Evolutionary conservation across 2,888 invertebrate species (phyloP).

Genomic region (Spisula subtruncata): DNA sequence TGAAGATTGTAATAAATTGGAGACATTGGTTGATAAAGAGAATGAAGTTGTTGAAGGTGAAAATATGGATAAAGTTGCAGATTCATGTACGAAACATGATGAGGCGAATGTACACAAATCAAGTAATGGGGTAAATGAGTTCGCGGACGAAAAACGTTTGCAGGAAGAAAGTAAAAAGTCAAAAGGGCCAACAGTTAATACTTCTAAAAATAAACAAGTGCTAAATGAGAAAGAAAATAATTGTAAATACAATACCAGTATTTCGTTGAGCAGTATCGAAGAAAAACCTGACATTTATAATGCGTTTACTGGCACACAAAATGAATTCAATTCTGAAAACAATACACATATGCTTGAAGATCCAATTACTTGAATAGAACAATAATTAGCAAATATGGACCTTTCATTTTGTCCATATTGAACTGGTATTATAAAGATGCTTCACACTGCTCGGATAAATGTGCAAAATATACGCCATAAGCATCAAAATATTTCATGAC

Average conservation of each 20-base stretch:
- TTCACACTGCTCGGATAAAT: too few relatives aligned
- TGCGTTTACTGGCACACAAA: background rate
- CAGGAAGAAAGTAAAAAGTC: background rate
- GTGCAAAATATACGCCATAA: too few relatives aligned
- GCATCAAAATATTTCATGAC: too few relatives aligned
- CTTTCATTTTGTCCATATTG: too few relatives aligned
- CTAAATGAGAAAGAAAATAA: background rate
- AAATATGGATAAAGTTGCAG: background rate
- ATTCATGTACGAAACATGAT: background rate
- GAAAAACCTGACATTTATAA: slow-evolving; percentile 50
- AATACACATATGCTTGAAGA: too few relatives aligned
- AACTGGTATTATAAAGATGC: too few relatives aligned
- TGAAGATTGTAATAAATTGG: slow-evolving; percentile 53
- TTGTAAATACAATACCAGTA: slow-evolving; percentile 53
- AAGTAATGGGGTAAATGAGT: background rate
- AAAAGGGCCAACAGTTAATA: background rate
- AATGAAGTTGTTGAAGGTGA: background rate
- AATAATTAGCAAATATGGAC: too few relatives aligned
- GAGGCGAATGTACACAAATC: background rate
- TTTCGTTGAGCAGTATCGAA: slow-evolving; percentile 71
- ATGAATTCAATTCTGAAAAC: background rate
- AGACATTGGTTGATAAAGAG: slow-evolving; percentile 26
- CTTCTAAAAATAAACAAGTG: slow-evolving; percentile 1
- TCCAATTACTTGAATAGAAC: too few relatives aligned
- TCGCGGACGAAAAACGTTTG: background rate